Evolutionary conservation across 2,113 vertebrate species (phyloP).

Genomic region (Taxidea taxus): DNA sequence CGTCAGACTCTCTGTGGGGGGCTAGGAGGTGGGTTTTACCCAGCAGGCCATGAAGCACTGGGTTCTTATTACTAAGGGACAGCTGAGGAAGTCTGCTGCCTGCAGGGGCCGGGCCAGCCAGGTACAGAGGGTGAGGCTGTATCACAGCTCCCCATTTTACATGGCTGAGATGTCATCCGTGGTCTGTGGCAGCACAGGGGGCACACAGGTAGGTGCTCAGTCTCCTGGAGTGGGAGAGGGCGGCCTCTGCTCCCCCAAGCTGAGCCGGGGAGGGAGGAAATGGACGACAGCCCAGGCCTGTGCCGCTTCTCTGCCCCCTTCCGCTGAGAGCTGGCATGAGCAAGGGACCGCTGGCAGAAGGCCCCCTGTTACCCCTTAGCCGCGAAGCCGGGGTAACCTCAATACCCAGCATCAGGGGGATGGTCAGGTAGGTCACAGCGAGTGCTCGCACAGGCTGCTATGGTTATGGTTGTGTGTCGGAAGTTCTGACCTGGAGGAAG

Average conservation of each 20-base stretch:
- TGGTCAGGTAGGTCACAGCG: rapidly evolving
- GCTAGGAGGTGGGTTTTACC: no score
- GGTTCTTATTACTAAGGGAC: background rate
- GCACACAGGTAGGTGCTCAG: background rate
- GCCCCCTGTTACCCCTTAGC: background rate
- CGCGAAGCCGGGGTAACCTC: rapidly evolving
- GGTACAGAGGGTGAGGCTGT: no score
- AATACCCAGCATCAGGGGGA: background rate
- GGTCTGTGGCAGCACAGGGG: no score
- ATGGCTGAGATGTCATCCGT: background rate
- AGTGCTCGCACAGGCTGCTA: rapidly evolving
- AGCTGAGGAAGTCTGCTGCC: background rate
- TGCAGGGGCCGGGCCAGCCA: background rate
- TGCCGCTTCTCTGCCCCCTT: background rate
- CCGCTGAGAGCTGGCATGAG: background rate
- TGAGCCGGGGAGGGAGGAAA: background rate
- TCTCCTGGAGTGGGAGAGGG: background rate
- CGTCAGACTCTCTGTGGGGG: background rate
- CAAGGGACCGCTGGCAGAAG: background rate
- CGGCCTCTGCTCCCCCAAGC: rapidly evolving
- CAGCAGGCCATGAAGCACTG: background rate
- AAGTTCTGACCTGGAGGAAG: background rate
- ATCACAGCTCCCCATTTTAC: background rate
- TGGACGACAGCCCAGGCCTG: rapidly evolving
- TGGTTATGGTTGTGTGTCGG: rapidly evolving